phyloP scores from a whole-genome alignment of 2,113 vertebrate genomes.

The western clawed frog (Xenopus tropicalis) region DNA sequence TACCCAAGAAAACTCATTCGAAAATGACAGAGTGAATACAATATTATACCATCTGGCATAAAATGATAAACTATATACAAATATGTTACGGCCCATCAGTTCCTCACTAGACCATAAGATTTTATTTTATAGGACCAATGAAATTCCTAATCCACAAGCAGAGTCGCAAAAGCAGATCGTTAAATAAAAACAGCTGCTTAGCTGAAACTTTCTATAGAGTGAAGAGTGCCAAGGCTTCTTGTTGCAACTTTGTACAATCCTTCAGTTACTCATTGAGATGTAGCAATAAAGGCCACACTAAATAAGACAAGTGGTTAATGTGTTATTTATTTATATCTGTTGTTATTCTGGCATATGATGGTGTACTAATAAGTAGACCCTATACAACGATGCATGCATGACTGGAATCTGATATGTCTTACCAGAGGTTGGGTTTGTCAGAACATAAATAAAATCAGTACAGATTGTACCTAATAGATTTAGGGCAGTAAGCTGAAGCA shows the following conservation, averaged over 20 bases:
- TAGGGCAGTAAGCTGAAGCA: too few relatives aligned
- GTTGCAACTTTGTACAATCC: not conserved
- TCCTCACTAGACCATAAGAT: slow-evolving; percentile 32
- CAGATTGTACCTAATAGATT: too few relatives aligned
- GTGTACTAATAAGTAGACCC: too few relatives aligned
- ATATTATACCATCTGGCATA: slow-evolving; percentile 28
- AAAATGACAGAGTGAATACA: slow-evolving; percentile 4
- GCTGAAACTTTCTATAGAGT: not conserved
- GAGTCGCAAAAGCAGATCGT: slow-evolving; percentile 15
- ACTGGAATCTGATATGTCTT: too few relatives aligned
- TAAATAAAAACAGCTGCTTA: slow-evolving; percentile 5
- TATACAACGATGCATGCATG: too few relatives aligned
- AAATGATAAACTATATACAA: slow-evolving; percentile 25
- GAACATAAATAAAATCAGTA: too few relatives aligned
- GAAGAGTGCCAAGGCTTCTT: not conserved
- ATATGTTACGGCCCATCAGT: slow-evolving; percentile 28
- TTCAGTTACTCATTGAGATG: too few relatives aligned
- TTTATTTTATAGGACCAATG: slow-evolving; percentile 33
- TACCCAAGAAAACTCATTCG: not conserved
- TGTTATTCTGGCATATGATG: too few relatives aligned
- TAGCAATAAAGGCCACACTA: too few relatives aligned
- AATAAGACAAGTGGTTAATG: too few relatives aligned
- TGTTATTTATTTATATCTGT: too few relatives aligned
- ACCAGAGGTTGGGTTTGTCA: too few relatives aligned
- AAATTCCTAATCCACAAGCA: slow-evolving; percentile 15